Percentiles rank a stretch among this genome's conserved stretches.
These are phyloP conservation scores for Xenopus laevis DNA, from an alignment of 2,113 vertebrate genomes.

Conservation along the genomic window DNA sequence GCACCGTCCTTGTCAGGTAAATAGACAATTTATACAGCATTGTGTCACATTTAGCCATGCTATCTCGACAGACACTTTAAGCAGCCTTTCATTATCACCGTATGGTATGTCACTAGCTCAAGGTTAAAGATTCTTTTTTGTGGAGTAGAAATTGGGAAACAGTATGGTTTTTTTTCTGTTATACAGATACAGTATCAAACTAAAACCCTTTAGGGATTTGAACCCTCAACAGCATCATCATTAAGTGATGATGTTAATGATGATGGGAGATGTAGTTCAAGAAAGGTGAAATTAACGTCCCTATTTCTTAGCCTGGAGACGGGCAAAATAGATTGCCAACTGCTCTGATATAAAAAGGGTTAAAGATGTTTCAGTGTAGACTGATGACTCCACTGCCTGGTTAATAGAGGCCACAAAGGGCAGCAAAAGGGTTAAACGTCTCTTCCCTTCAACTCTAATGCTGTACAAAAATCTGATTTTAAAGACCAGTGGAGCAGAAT, in stretches of 20 bases:
- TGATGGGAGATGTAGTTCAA: too few relatives aligned
- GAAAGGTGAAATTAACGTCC: too few relatives aligned
- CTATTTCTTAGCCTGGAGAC: too few relatives aligned
- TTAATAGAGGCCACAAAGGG: neutral
- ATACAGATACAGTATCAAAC: too few relatives aligned
- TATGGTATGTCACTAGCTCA: neutral
- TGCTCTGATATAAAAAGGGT: too few relatives aligned
- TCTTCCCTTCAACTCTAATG: constrained; percentile 47
- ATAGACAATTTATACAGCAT: neutral
- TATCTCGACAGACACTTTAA: neutral
- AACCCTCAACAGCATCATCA: too few relatives aligned
- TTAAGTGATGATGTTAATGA: too few relatives aligned
- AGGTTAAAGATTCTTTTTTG: neutral
- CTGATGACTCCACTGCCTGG: neutral
- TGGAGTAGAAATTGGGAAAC: too few relatives aligned
- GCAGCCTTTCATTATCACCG: neutral
- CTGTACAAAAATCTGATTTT: constrained; percentile 74
- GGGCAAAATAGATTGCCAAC: too few relatives aligned
- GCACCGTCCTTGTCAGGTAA: neutral
- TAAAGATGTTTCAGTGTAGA: too few relatives aligned
- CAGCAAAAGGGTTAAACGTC: constrained; percentile 54
- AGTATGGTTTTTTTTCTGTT: too few relatives aligned
- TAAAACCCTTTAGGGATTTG: too few relatives aligned
- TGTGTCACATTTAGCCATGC: neutral
- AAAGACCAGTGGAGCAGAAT: constrained; percentile 72